These are phyloP conservation scores for Passer domesticus DNA, from an alignment of 2,113 vertebrate species.

Conservation along the genomic window DNA sequence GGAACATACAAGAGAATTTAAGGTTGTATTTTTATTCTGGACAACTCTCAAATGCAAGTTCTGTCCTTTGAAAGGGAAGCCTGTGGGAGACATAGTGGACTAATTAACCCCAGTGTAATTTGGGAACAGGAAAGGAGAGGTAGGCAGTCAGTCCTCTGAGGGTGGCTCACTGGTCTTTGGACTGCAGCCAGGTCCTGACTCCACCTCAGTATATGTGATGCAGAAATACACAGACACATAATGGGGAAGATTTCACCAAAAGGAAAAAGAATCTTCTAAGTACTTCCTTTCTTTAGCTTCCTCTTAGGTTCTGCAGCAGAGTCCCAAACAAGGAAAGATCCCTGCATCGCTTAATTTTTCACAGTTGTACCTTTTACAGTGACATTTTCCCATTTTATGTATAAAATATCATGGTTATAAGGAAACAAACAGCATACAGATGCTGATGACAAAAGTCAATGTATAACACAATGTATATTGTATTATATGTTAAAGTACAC, in stretches of 20 bases:
- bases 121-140: not conserved
- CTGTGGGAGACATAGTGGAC: rapidly evolving
- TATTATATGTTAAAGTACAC: not conserved
- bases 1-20: not conserved
- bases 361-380: not conserved
- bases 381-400: not conserved
- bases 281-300: not conserved
- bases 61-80: not conserved
- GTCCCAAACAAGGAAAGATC: not conserved
- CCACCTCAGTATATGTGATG: not conserved
- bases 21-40: not conserved
- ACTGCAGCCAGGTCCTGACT: not conserved
- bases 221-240: not conserved
- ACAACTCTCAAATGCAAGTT: not conserved
- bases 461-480: not conserved
- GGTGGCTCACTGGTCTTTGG: not conserved
- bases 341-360: not conserved
- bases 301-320: not conserved
- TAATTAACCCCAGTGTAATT: not conserved
- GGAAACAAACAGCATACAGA: not conserved
- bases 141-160: not conserved
- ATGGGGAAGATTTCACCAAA: not conserved
- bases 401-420: not conserved
- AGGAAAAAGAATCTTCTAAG: not conserved
- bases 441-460: not conserved